Evolutionary conservation across 2,113 vertebrate species (phyloP).

Genomic region (Lasiurus cinereus): DNA sequence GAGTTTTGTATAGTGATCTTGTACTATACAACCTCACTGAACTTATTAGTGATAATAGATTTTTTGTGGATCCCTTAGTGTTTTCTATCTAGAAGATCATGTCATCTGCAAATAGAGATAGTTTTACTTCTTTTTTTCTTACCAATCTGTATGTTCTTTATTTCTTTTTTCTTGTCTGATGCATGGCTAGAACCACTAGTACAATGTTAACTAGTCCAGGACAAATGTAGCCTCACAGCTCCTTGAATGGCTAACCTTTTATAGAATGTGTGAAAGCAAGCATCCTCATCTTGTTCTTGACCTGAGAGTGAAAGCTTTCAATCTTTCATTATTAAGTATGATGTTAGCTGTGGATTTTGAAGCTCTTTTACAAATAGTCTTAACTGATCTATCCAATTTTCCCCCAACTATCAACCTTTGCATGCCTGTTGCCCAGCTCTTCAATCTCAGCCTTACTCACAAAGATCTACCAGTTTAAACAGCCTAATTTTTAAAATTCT

Average conservation of each 20-base stretch:
- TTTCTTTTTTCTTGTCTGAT: slow-evolving; percentile 36
- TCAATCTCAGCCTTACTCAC: background rate
- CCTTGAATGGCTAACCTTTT: too few species aligned
- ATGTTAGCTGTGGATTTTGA: too few species aligned
- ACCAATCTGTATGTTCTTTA: background rate
- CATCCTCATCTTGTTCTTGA: too few species aligned
- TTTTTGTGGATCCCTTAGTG: slow-evolving; percentile 37
- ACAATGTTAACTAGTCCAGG: background rate
- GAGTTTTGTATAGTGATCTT: slow-evolving; percentile 42
- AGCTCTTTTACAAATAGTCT: slow-evolving; percentile 16
- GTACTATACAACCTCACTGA: slow-evolving; percentile 5
- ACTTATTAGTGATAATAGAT: slow-evolving; percentile 16
- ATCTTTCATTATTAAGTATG: too few species aligned
- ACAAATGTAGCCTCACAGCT: too few species aligned
- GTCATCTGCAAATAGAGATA: background rate
- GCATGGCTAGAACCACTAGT: background rate
- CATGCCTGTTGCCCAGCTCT: background rate
- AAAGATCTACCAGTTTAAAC: background rate
- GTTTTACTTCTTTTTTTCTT: background rate
- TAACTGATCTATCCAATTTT: background rate
- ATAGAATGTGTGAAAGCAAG: too few species aligned
- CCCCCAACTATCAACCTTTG: background rate
- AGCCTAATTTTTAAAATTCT: background rate
- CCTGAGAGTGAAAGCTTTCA: too few species aligned
- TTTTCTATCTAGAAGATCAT: slow-evolving; percentile 31